phyloP scores from a whole-genome alignment of 2,113 vertebrate species.

The Eclectus roratus region DNA sequence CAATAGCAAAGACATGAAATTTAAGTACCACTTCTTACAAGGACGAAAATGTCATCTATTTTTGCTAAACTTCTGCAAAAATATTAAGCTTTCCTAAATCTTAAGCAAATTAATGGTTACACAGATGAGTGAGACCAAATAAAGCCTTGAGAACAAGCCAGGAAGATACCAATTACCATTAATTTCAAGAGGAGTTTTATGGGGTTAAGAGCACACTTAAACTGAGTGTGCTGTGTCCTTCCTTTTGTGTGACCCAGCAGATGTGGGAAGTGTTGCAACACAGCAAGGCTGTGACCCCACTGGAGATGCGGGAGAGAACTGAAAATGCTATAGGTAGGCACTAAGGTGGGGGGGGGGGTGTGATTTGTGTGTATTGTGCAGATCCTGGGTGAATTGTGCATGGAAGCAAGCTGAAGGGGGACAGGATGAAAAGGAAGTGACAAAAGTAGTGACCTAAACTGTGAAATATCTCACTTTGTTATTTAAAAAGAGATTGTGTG shows the following conservation, averaged over 20 bases:
- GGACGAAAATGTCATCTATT: background rate
- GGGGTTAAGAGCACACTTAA: background rate
- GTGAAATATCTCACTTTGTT: background rate
- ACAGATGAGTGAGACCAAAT: background rate
- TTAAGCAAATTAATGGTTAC: background rate
- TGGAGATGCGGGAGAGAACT: background rate
- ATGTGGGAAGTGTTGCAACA: background rate
- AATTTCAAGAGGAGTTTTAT: background rate
- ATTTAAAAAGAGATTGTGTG: background rate
- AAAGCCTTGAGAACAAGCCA: background rate
- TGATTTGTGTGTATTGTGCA: background rate
- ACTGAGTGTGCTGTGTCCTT: background rate
- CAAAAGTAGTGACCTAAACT: background rate
- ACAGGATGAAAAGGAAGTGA: background rate
- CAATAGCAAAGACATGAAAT: background rate
- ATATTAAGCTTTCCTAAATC: background rate
- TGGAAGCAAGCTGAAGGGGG: background rate
- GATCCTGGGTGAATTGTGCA: background rate
- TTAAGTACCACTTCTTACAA: background rate
- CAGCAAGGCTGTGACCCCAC: background rate
- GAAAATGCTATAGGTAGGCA: background rate
- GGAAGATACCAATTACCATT: background rate
- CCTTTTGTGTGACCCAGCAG: background rate
- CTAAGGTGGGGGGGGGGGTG: accelerated
- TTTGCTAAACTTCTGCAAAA: background rate